Base-by-base conservation (phyloP, 2,113 vertebrate species). In the Hiodon alosoides region DNA sequence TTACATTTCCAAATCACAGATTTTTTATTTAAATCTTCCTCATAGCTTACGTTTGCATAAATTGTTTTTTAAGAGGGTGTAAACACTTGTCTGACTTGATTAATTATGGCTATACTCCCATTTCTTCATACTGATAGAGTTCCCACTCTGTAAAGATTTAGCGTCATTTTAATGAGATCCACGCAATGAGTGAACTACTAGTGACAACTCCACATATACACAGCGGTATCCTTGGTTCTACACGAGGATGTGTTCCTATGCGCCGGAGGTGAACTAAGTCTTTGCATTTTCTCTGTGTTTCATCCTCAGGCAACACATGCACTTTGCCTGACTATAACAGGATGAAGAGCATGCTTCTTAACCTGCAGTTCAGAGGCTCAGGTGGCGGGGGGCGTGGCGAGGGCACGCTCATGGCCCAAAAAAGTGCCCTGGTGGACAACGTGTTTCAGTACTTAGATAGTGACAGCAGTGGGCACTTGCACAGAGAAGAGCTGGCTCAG, bases 301-400 rank as follows among this genome's bases (percentile, higher is more conserved):
- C n/a, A 2, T 16, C 58, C 14, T 59, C 76, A 98, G 96, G 92
- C 55, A 91, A 90, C 9, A 79, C 80, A 0, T 98, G 96, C 78
- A 94, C 93, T 0, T 87, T 97, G 95, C 93, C 94, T 0, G 84
- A 94, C 74, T 96, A 97, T 83, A 91, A 88, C 86, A 86, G 86
- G 76, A 90, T 98, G 73, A 98, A 98, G 81, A 93, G 78, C 71
- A 84, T 92, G 77, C 87, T 97, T 4, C 87, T 98, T 84, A 93
- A 94, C 0, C 91, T 95, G 79, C 93, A 95, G 78, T 86, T 90
- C 2, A 89, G 67, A 9, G 85, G 55, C 59, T 80, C 73, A 73
- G 81, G 74, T 1, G 68, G 58, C 0, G 79, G 77, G 0, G 62
- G 82, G 72, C 76, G 76, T 75, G 81, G 17, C 17, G 79, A 31